phyloP scores from a whole-genome alignment of 2,797 vertebrate genomes.

The Lithobates sylvaticus region DNA sequence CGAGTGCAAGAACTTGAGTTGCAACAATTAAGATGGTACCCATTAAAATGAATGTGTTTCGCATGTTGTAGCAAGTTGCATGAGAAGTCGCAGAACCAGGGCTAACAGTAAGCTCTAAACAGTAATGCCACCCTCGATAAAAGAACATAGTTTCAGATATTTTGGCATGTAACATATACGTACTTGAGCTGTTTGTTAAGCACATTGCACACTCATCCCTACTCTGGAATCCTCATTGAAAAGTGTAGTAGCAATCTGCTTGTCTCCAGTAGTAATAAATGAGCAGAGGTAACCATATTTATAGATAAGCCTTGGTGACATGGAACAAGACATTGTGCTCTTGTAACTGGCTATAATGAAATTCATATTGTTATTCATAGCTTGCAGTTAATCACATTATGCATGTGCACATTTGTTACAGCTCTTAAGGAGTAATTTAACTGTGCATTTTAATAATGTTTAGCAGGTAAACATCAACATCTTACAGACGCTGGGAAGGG shows the following conservation, averaged over 20 bases:
- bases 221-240: background rate
- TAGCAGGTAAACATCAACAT: conserved; percentile 61
- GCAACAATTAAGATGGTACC: too few relatives aligned
- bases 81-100: too few relatives aligned
- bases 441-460: conserved; percentile 62
- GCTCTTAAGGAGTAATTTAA: conserved; percentile 56
- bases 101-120: too few relatives aligned
- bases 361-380: conserved; percentile 48
- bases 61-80: too few relatives aligned
- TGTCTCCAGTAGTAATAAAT: conserved; percentile 1
- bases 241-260: background rate
- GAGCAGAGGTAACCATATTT: conserved; percentile 18
- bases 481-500: background rate
- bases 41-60: too few relatives aligned
- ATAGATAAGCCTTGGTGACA: conserved; percentile 23
- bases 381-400: conserved; percentile 57
- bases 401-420: conserved; percentile 52
- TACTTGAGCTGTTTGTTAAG: too few relatives aligned
- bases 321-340: conserved; percentile 43
- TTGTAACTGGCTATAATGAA: conserved; percentile 41
- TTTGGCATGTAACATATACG: too few relatives aligned
- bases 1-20: too few relatives aligned
- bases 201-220: background rate
- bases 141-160: too few relatives aligned
- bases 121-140: too few relatives aligned